These are phyloP conservation scores for Sminthopsis crassicaudata DNA, from an alignment of 2,113 vertebrate genomes.

Conservation along the genomic window DNA sequence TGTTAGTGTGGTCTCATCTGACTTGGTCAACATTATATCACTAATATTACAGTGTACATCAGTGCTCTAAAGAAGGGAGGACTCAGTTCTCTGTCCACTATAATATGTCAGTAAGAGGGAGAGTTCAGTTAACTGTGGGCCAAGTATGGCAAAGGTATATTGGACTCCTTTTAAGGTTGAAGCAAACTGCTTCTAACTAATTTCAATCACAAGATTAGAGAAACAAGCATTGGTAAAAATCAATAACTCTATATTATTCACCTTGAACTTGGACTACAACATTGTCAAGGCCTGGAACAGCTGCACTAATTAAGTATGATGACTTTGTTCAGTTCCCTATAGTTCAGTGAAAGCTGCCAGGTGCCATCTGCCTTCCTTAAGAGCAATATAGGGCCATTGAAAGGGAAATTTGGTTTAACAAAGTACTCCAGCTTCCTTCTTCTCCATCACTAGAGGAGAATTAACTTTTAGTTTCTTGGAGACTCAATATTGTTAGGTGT, in stretches of 20 bases:
- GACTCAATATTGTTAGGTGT: not conserved
- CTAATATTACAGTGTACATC: not conserved
- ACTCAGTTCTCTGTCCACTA: not conserved
- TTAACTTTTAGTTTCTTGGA: not conserved
- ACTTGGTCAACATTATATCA: not conserved
- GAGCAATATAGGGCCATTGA: not conserved
- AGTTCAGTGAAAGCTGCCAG: not conserved
- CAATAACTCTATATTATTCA: not conserved
- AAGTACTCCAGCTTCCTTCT: not conserved
- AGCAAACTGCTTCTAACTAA: not conserved
- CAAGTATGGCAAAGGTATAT: not conserved
- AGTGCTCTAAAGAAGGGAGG: not conserved
- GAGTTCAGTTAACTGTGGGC: not conserved
- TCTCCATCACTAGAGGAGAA: not conserved
- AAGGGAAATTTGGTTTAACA: not conserved
- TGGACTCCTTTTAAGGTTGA: not conserved
- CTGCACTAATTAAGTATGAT: not conserved
- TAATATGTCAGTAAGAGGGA: not conserved
- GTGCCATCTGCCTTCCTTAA: not conserved
- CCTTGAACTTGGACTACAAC: not conserved
- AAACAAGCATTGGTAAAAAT: not conserved
- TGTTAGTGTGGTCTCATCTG: not conserved
- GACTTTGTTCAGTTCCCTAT: not conserved
- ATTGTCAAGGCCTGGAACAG: not conserved
- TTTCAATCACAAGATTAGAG: not conserved